phyloP scores from a whole-genome alignment of 2,888 invertebrate species.

The Rhaphigaster nebulosa region DNA sequence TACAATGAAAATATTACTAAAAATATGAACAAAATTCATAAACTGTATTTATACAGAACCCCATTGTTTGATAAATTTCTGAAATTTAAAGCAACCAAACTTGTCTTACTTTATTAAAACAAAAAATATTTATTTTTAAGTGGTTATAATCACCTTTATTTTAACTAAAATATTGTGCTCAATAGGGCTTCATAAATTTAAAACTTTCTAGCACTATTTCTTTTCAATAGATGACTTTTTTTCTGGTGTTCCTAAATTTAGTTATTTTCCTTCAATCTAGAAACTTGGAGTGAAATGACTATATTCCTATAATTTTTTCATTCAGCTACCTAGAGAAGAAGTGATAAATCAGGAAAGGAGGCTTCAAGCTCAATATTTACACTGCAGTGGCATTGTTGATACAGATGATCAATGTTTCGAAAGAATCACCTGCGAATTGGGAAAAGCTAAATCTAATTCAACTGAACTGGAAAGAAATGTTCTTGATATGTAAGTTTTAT shows the following conservation, averaged over 20 bases:
- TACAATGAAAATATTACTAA: too few relatives aligned
- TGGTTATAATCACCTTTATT: too few relatives aligned
- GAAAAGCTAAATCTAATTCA: constrained; percentile 62
- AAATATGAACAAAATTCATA: too few relatives aligned
- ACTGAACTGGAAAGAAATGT: constrained; percentile 65
- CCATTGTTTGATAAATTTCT: too few relatives aligned
- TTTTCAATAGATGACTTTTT: too few relatives aligned
- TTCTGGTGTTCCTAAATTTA: neutral
- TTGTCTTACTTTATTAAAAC: too few relatives aligned
- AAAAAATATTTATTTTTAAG: too few relatives aligned
- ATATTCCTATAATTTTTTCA: neutral
- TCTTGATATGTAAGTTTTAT: constrained; percentile 65
- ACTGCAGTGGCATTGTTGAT: constrained; percentile 63
- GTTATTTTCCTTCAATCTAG: neutral
- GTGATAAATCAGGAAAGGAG: constrained; percentile 64
- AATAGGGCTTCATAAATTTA: neutral
- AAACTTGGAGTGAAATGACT: neutral
- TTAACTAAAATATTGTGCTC: too few relatives aligned
- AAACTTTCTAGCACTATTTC: neutral
- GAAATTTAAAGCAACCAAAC: too few relatives aligned
- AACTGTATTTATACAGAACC: too few relatives aligned
- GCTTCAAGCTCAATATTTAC: constrained; percentile 66
- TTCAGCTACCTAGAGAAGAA: constrained; percentile 1
- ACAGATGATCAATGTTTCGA: constrained; percentile 65
- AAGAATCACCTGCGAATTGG: constrained; percentile 66